A percentile compares a stretch with the other conserved stretches of the same genome.
These are phyloP conservation scores for Agapornis roseicollis DNA, from an alignment of 2,113 vertebrate genomes.

Conservation along the genomic window DNA sequence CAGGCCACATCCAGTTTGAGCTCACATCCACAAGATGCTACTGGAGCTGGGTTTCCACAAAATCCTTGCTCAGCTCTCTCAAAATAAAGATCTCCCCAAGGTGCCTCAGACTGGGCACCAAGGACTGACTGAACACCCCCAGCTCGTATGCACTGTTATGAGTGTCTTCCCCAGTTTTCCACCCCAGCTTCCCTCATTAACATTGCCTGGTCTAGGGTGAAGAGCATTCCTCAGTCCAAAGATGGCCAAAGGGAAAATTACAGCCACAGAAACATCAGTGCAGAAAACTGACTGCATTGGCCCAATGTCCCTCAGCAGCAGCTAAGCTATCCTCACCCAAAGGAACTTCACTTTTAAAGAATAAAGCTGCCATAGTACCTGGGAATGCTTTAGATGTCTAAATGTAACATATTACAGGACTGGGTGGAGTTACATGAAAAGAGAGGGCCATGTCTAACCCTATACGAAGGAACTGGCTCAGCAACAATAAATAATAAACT, in stretches of 20 bases:
- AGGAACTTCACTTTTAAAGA: neutral
- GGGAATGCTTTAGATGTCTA: neutral
- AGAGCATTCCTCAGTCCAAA: neutral
- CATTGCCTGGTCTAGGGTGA: neutral
- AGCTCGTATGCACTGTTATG: accelerated
- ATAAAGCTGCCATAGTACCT: neutral
- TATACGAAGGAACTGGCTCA: neutral
- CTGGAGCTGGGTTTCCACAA: neutral
- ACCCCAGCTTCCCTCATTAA: neutral
- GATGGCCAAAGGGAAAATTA: neutral
- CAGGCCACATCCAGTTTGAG: neutral
- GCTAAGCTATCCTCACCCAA: neutral
- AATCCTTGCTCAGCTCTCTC: neutral
- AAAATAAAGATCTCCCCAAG: neutral
- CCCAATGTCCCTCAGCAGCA: neutral
- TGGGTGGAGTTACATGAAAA: neutral
- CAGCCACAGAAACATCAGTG: neutral
- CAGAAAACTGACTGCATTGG: neutral
- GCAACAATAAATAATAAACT: neutral
- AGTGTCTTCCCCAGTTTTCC: neutral
- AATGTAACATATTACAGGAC: neutral
- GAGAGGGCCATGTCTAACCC: neutral
- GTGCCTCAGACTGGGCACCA: accelerated
- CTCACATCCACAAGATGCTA: neutral
- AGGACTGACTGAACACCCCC: neutral